Evolutionary conservation across 2,888 invertebrate species (phyloP), one percentile per base, ranked within the genome.

Genomic region (Criorhina ranunculi): DNA sequence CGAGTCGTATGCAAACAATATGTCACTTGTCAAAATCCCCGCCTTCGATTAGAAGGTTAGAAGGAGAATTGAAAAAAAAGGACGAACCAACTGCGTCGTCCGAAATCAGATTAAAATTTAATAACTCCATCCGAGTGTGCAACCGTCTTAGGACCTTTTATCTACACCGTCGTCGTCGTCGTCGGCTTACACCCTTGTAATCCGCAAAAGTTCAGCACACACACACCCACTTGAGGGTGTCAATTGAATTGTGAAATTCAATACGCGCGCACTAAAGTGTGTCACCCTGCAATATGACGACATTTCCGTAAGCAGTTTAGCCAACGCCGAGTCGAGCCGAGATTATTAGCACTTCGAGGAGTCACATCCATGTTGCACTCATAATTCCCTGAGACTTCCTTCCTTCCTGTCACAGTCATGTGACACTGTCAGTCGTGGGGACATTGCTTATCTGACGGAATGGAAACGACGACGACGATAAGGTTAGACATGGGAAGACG

Each of bases 181-280:
- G 55, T 57, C 82, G 79, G 44, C 72, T 83, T 78, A 83, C 79
- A 70, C 79, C 73, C 83, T 73, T 79, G 75, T 79, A 80, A 85
- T 76, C 69, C 60, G 46, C 7, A 33, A 59, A 35, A 55, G 53
- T 53, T 66, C 59, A 60, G 46, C 29, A 37, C n/a, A 12, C 35
- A 44, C 59, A 67, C 53, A 60, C 11, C 60, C 57, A 35, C 51
- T 44, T 12, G 8, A 55, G 64, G 59, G 80, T 85, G 85, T 80
- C 79, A 85, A 85, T 85, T 80, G 85, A 85, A 80, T 66, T 80
- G 80, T 80, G 85, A 85, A 85, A 85, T 85, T 80, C 80, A 85
- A 85, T 75, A 76, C 85, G 70, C 75, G 80, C 24, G 24, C n/a
- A n/a, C 24, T 4, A 80, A 76, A 85, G 85, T 75, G 80, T 80